Percentiles rank a stretch among this genome's conserved stretches.
phyloP scores from a whole-genome alignment of 2,113 vertebrate genomes.

The Hipposideros armiger region DNA sequence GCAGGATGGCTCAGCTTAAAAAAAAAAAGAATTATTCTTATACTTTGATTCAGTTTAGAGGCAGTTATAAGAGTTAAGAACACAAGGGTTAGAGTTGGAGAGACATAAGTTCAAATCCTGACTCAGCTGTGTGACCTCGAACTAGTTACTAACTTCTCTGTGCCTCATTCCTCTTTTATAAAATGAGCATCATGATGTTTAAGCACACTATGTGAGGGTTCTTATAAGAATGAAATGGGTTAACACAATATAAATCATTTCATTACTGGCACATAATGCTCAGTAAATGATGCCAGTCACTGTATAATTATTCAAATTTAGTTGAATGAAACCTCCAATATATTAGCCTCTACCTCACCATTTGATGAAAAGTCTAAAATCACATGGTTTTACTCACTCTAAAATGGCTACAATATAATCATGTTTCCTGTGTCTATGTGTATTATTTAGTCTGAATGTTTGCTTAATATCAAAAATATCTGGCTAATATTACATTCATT shows the following conservation, averaged over 20 bases:
- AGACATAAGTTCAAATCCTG: neutral
- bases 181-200: neutral
- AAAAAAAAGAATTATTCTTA: neutral
- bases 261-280: neutral
- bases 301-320: neutral
- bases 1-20: no score
- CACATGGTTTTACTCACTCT: neutral
- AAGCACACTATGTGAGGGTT: neutral
- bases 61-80: neutral
- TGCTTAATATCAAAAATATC: neutral
- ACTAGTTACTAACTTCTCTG: neutral
- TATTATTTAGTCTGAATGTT: neutral
- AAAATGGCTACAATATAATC: neutral
- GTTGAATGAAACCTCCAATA: neutral
- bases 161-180: neutral
- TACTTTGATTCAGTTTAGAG: neutral
- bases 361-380: neutral
- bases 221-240: neutral
- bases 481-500: constrained; percentile 3
- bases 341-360: neutral
- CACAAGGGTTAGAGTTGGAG: neutral
- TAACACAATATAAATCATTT: neutral
- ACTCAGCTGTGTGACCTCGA: neutral
- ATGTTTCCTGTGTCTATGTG: neutral
- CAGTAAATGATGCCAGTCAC: neutral